These are phyloP conservation scores for Botrylloides violaceus DNA, from an alignment of 23 tunicate genomes.

Conservation along the genomic window DNA sequence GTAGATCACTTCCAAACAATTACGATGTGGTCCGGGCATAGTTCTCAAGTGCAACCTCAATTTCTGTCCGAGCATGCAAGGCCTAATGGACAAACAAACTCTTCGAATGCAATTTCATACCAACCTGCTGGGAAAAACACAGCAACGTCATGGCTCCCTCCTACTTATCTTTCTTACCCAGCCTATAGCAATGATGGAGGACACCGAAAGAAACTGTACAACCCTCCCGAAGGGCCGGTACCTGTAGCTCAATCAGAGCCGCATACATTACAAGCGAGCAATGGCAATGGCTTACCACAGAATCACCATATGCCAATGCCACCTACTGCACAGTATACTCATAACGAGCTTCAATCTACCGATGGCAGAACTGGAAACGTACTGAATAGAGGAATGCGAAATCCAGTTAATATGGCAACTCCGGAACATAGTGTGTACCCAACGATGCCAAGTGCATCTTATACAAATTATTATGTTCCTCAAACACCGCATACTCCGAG, in stretches of 20 bases:
- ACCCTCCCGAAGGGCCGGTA: conserved; percentile 2
- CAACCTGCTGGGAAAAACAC: background rate
- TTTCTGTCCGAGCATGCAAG: too few relatives aligned
- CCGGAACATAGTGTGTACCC: conserved; percentile 2
- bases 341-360: background rate
- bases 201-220: background rate
- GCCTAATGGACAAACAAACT: too few relatives aligned
- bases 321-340: conserved; percentile 18
- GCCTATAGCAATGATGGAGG: background rate
- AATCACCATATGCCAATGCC: conserved; percentile 16
- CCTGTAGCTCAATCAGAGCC: conserved; percentile 1
- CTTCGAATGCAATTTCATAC: too few relatives aligned
- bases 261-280: background rate
- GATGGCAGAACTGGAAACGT: background rate
- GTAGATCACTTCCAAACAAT: too few relatives aligned
- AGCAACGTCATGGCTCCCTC: background rate
- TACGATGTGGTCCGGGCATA: too few relatives aligned
- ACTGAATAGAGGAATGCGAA: background rate
- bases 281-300: background rate
- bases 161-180: conserved; percentile 1
- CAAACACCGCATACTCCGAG: background rate
- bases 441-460: background rate
- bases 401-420: background rate
- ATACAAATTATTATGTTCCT: background rate
- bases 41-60: too few relatives aligned